Evolutionary conservation across 2,888 invertebrate genomes (phyloP).

Genomic region (Sarcophaga caerulescens): DNA sequence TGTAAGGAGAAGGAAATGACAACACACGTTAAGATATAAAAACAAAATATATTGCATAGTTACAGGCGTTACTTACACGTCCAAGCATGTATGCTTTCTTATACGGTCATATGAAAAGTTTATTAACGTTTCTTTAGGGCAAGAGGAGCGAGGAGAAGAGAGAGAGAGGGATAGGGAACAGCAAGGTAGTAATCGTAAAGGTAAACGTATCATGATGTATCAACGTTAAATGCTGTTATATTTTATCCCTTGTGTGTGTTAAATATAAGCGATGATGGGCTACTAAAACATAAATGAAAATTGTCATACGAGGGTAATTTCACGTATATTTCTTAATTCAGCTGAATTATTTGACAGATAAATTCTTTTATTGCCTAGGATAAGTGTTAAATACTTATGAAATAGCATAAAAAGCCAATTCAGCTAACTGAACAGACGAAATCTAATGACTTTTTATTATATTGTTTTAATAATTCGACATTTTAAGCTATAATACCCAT

Average conservation of each 20-base stretch:
- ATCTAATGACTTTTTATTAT: no score
- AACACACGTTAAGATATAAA: constrained; percentile 18
- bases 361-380: no score
- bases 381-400: no score
- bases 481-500: no score
- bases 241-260: background rate
- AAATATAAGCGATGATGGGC: background rate
- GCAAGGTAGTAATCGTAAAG: background rate
- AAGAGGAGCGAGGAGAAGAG: background rate
- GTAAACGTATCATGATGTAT: constrained; percentile 36
- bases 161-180: background rate
- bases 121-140: background rate
- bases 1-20: constrained; percentile 60
- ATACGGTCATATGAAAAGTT: background rate
- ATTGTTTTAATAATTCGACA: no score
- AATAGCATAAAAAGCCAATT: no score
- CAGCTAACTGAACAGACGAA: no score
- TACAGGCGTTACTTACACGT: background rate
- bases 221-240: constrained; percentile 20
- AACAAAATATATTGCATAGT: background rate
- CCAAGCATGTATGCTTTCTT: background rate
- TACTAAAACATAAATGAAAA: constrained; percentile 13
- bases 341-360: no score
- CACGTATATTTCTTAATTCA: background rate
- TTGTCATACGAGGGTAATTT: background rate